Conservation (phyloP, 2,113 vertebrate species). For the Corydoras maculifer region DNA sequence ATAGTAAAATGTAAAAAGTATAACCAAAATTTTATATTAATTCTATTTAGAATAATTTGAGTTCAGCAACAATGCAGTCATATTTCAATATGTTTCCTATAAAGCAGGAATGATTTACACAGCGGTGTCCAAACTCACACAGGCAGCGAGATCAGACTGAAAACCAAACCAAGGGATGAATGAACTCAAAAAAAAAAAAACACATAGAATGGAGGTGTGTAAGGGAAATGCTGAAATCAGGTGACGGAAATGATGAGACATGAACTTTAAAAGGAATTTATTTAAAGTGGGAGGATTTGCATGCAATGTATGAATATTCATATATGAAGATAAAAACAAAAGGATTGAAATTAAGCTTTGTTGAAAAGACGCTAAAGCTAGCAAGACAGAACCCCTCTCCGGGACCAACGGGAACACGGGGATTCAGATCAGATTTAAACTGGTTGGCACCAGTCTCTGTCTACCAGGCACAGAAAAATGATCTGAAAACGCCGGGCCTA, state of each 20-base stretch:
- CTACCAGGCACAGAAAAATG: not conserved
- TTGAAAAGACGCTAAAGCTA: conserved; percentile 1
- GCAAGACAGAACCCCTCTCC: not conserved
- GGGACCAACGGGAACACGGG: not conserved
- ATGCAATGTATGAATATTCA: not conserved
- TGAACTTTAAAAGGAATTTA: conserved; percentile 51
- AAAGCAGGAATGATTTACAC: no score
- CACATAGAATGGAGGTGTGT: not conserved
- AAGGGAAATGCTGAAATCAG: not conserved
- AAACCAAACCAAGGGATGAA: no score
- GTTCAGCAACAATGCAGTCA: no score
- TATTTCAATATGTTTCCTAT: no score
- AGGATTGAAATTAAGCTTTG: not conserved
- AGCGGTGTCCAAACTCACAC: no score
- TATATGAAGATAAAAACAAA: conserved; percentile 1
- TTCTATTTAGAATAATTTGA: no score
- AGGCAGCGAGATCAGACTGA: no score
- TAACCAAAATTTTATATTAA: no score
- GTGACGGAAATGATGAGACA: conserved; percentile 25
- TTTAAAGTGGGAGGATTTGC: conserved; percentile 40
- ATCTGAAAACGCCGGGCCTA: not conserved
- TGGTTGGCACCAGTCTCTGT: not conserved
- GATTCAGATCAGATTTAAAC: no score
- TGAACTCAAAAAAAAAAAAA: no score
- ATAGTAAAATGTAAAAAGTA: no score